Evolutionary conservation across 37 sponge, comb jelly and placozoan genomes (phyloP), one percentile per base, ranked within the genome.

Genomic region (Chondrilla cf. caribensis): DNA sequence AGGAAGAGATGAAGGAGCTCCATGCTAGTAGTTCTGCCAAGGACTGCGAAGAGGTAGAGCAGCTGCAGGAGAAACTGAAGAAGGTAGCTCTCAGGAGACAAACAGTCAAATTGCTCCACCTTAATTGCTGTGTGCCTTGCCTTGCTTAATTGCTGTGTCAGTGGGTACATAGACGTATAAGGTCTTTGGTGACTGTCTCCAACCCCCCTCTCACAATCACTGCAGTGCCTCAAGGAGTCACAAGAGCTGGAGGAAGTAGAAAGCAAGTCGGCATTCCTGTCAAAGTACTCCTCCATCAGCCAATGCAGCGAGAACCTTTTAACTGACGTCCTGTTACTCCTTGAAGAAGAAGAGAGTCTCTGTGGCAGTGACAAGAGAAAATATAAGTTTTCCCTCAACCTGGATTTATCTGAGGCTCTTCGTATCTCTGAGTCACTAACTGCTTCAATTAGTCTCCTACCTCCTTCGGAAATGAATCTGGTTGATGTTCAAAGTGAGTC

Each of bases 281-380:
- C 76, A 41, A 73, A 37, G 6, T 73, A 73, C 44, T 19, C 76
- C 76, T 73, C 76, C 1, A 18, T 73, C 76, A 73, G 36, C 76
- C 41, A 42, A 8, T 37, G 24, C 6, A 37, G 31, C 0, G 76
- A 73, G 24, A 43, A 73, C n/a, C n/a, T 41, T 5, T 37, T 73
- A 17, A 22, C 36, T 18, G 76, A 73, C 17, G 76, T 40, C 9
- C 76, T 73, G 2, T 17, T 73, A n/a, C 11, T 37, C n/a, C 76
- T 73, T 38, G 76, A 73, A 8, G 36, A 37, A 14, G 76, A n/a
- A 2, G 76, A 73, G 18, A 73, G 29, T 6, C 18, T 19, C 9
- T 11, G 6, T 6, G 51, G 6, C 11, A 11, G 51, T 6, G 51
- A 47, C 11, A 47, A 6, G 11, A 11, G 51, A 47, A 47, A 11